Base-by-base conservation (phyloP, 2,888 invertebrate species). In the Chrysolina haemoptera region DNA sequence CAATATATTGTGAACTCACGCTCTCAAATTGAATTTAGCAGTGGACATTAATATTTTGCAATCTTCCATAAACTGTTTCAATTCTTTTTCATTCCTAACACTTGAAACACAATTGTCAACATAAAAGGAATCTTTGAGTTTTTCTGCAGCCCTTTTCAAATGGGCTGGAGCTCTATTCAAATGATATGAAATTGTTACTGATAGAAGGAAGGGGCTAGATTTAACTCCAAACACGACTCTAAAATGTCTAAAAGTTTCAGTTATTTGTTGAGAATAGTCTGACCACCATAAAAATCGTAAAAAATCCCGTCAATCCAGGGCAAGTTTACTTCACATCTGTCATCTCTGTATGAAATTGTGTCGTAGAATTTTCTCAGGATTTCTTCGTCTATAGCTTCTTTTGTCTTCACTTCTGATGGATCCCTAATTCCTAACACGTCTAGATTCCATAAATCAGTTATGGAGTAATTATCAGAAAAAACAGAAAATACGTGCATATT, bases 51-150 rank as follows among this genome's bases (percentile, higher is more conserved):
- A 64, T 41, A 64, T 16, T 18, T 27, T 41, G n/a, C 64, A 64
- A 64, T n/a, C 16, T 8, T 64, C 41, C 16, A 64, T 64, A 18
- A 64, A 41, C 8, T 41, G 8, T 43, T 64, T 35, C 2, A 41
- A 64, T 40, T 40, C 64, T 8, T 6, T 41, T 43, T 64, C 43
- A 18, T 41, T 64, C 5, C 16, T 41, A n/a, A 64, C 41, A 64
- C 41, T 64, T 18, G 62, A 22, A 18, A 62, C 10, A 22, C 62
- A 62, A 22, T 22, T 62, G 14, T 62, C 62, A 62, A 64, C 64
- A 41, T 64, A 41, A 43, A 64, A 64, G n/a, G 64, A 41, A 41
- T 64, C 41, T 64, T 43, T 64, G 16, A 64, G 64, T 41, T 64
- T 40, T n/a, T 64, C 64, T 64, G 64, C 64, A 64, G 41, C 18